phyloP scores from a whole-genome alignment of 1,140 invertebrate species.

The Agrypnia vestita region DNA sequence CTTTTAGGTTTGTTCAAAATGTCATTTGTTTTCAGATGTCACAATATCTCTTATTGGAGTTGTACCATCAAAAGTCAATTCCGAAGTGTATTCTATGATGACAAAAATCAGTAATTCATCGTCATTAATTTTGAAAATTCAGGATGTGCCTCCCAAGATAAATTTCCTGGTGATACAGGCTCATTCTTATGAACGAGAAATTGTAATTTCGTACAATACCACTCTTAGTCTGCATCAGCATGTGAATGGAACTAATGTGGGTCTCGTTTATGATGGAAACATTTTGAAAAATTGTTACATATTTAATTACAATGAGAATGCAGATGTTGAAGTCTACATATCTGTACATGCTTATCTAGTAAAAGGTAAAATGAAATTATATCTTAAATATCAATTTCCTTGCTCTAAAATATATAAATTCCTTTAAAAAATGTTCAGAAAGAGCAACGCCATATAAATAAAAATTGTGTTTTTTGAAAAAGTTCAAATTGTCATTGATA shows the following conservation, averaged over 20 bases:
- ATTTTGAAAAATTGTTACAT: slow-evolving; percentile 63
- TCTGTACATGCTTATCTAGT: slow-evolving; percentile 73
- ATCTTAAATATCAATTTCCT: background rate
- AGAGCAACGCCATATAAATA: no score
- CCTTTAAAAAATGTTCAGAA: background rate
- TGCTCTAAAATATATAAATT: background rate
- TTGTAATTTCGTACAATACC: slow-evolving; percentile 75
- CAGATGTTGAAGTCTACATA: slow-evolving; percentile 68
- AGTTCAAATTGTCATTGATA: no score
- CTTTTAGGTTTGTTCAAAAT: no score
- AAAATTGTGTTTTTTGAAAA: no score
- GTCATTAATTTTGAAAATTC: slow-evolving; percentile 69
- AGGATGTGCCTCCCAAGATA: slow-evolving; percentile 68
- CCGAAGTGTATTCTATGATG: slow-evolving; percentile 65
- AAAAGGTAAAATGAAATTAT: slow-evolving; percentile 67
- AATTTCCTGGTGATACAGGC: slow-evolving; percentile 80
- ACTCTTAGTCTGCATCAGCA: slow-evolving; percentile 62
- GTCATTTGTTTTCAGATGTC: slow-evolving; percentile 64
- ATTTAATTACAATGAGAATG: slow-evolving; percentile 68
- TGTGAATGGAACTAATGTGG: slow-evolving; percentile 77
- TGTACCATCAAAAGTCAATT: slow-evolving; percentile 61
- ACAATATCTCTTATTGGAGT: slow-evolving; percentile 64
- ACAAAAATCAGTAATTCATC: slow-evolving; percentile 62
- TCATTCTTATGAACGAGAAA: slow-evolving; percentile 76
- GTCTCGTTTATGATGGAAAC: slow-evolving; percentile 69